A percentile compares a stretch with the other conserved stretches of the same genome.
phyloP scores from a whole-genome alignment of 2,888 invertebrate genomes.

The Schrankia costaestrigalis region DNA sequence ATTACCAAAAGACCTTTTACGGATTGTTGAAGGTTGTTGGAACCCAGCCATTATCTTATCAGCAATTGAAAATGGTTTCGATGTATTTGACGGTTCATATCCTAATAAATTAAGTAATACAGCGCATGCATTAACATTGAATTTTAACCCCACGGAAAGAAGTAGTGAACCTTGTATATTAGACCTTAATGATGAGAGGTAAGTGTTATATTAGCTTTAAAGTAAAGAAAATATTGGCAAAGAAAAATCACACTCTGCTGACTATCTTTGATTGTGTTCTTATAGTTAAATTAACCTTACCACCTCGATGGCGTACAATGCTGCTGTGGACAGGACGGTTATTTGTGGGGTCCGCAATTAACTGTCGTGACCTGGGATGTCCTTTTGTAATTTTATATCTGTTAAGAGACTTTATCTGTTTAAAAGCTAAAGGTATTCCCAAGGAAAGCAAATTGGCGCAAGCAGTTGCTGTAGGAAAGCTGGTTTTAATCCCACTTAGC shows the following conservation, averaged over 20 bases:
- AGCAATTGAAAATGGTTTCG: constrained; percentile 88
- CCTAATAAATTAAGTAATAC: constrained; percentile 85
- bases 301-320: too few relatives aligned
- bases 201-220: constrained; percentile 26
- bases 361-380: too few relatives aligned
- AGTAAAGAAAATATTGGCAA: background rate
- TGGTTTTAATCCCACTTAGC: too few relatives aligned
- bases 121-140: constrained; percentile 84
- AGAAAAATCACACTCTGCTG: background rate
- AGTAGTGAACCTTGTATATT: constrained; percentile 72
- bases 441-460: too few relatives aligned
- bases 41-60: constrained; percentile 86
- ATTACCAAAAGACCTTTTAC: constrained; percentile 85
- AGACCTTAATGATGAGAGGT: constrained; percentile 80
- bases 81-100: constrained; percentile 94
- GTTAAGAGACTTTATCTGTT: too few relatives aligned
- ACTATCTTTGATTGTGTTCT: too few relatives aligned
- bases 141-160: constrained; percentile 59
- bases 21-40: constrained; percentile 89
- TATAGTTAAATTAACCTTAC: too few relatives aligned
- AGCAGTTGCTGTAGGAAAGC: too few relatives aligned
- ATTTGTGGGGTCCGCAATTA: too few relatives aligned
- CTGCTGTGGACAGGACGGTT: too few relatives aligned
- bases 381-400: too few relatives aligned
- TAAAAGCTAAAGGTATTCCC: too few relatives aligned